Evolutionary conservation across 2,113 vertebrate genomes (phyloP).

Genomic region (Rhineura floridana): DNA sequence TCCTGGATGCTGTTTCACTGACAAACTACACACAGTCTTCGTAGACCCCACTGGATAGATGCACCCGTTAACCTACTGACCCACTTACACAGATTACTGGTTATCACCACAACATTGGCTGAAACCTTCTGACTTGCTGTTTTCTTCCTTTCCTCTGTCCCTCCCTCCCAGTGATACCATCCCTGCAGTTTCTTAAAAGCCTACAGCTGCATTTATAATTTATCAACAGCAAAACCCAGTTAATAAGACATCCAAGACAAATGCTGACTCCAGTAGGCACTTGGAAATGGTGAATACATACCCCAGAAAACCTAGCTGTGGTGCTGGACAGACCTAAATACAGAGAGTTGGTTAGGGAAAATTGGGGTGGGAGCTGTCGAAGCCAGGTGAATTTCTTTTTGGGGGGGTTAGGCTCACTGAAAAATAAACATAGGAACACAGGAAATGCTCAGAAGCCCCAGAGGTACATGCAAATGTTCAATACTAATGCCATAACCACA

Average conservation of each 20-base stretch:
- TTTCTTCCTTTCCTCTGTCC: too few species aligned
- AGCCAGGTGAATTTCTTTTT: too few species aligned
- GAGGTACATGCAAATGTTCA: too few species aligned
- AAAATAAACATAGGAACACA: too few species aligned
- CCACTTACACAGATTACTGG: conserved; percentile 3
- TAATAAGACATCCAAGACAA: neutral
- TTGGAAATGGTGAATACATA: neutral
- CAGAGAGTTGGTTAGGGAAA: too few species aligned
- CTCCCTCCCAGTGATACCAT: neutral
- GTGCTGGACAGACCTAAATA: too few species aligned
- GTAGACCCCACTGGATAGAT: neutral
- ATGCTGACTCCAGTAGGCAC: neutral
- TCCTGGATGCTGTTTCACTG: neutral
- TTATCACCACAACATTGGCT: neutral
- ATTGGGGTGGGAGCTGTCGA: too few species aligned
- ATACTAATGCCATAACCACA: too few species aligned
- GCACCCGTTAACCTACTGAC: neutral
- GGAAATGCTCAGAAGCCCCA: too few species aligned
- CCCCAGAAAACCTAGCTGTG: neutral
- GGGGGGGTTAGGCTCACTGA: too few species aligned
- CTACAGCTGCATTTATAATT: neutral
- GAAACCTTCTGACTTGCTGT: neutral
- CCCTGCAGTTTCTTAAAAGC: neutral
- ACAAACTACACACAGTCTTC: neutral
- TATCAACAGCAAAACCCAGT: neutral